Evolutionary conservation across 2,797 vertebrate genomes (phyloP).

Genomic region (Lerista edwardsae): DNA sequence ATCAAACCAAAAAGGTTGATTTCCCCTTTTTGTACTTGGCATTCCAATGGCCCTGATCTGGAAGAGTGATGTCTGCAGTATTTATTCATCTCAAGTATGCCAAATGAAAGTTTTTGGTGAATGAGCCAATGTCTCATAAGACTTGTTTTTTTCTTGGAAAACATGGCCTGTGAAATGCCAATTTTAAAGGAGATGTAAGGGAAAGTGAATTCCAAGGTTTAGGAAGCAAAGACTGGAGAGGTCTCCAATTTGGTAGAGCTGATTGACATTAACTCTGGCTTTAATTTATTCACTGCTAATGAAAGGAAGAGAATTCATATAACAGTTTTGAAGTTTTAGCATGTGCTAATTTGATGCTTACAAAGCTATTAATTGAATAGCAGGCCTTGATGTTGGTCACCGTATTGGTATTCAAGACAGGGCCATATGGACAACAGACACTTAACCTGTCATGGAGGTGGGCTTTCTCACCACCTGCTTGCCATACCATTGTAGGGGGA

Average conservation of each 20-base stretch:
- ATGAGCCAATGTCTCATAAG: not conserved
- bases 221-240: not conserved
- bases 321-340: not conserved
- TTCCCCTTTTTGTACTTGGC: no score
- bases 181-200: not conserved
- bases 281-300: conserved; percentile 19
- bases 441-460: no score
- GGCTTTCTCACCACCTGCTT: no score
- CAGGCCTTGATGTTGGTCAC: not conserved
- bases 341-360: not conserved
- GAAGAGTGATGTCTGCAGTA: not conserved
- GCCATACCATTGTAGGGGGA: no score
- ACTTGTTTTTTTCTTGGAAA: not conserved
- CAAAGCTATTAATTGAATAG: not conserved
- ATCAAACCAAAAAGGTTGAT: no score
- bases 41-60: not conserved
- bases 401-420: no score
- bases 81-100: not conserved
- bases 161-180: not conserved
- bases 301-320: not conserved
- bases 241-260: not conserved
- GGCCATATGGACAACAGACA: no score
- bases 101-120: not conserved
- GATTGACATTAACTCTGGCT: not conserved
- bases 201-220: not conserved